Conservation (phyloP, 1,140 invertebrate species). For the Procambarus virginalis region DNA sequence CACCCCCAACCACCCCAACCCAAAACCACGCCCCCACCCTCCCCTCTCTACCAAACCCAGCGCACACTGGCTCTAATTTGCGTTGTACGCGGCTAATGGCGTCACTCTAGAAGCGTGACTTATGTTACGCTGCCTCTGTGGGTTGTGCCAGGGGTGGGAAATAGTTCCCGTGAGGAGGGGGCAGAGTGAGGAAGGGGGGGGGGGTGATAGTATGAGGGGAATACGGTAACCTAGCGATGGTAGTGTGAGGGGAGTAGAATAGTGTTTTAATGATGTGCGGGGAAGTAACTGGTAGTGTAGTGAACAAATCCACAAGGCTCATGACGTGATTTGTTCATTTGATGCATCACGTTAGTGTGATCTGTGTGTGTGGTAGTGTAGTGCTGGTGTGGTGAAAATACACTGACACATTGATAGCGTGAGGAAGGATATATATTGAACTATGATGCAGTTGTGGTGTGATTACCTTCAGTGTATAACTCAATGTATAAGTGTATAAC, state of each 20-base stretch:
- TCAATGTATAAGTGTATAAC: too few species aligned
- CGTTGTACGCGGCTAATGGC: background rate
- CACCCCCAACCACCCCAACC: background rate
- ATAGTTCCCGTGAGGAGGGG: background rate
- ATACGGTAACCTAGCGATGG: background rate
- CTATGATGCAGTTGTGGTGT: too few species aligned
- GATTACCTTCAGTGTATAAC: too few species aligned
- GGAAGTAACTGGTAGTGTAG: background rate
- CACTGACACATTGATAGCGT: too few species aligned
- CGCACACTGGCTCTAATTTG: background rate
- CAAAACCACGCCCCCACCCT: too few species aligned
- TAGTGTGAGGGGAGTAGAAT: too few species aligned
- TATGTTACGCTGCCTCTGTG: background rate
- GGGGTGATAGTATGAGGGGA: background rate
- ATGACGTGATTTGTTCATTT: too few species aligned
- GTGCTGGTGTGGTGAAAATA: too few species aligned
- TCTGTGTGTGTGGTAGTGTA: too few species aligned
- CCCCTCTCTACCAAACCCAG: background rate
- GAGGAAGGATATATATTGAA: too few species aligned
- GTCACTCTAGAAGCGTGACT: background rate
- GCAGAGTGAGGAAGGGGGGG: background rate
- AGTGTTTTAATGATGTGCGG: background rate
- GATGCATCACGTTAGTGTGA: too few species aligned
- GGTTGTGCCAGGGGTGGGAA: background rate
- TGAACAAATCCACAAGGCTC: too few species aligned